phyloP scores from a whole-genome alignment of 2,797 vertebrate genomes.

The Manis pentadactyla region DNA sequence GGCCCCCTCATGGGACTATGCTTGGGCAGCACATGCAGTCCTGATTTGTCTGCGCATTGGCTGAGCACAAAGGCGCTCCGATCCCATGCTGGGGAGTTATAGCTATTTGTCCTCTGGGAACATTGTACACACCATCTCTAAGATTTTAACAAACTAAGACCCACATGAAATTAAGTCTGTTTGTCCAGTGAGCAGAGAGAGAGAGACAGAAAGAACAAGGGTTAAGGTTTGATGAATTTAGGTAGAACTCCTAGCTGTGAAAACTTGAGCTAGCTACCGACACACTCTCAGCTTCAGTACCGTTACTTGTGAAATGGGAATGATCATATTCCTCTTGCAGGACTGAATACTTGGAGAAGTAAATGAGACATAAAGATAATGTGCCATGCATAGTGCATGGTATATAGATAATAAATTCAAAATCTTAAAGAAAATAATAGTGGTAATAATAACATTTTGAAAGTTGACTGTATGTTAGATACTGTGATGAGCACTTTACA shows the following conservation, averaged over 20 bases:
- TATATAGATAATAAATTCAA: not conserved
- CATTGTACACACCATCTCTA: not conserved
- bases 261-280: not conserved
- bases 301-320: constrained; percentile 18
- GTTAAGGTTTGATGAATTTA: not conserved
- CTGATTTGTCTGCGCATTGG: not conserved
- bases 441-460: not conserved
- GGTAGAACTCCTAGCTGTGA: not conserved
- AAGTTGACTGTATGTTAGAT: not conserved
- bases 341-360: not conserved
- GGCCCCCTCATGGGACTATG: not conserved
- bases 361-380: not conserved
- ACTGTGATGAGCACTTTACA: not conserved
- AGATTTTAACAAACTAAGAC: not conserved
- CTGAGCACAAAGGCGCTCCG: constrained; percentile 10
- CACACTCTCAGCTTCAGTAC: not conserved
- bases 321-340: not conserved
- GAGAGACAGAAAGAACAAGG: not conserved
- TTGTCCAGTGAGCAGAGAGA: not conserved
- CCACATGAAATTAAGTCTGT: not conserved
- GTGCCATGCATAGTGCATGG: not conserved
- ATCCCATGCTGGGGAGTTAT: not conserved
- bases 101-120: not conserved
- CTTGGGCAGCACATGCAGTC: constrained; percentile 19
- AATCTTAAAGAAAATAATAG: constrained; percentile 25